Conservation (phyloP, 37 sponge, comb jelly and placozoan genomes). For the Aphrocallistes beatrix region DNA sequence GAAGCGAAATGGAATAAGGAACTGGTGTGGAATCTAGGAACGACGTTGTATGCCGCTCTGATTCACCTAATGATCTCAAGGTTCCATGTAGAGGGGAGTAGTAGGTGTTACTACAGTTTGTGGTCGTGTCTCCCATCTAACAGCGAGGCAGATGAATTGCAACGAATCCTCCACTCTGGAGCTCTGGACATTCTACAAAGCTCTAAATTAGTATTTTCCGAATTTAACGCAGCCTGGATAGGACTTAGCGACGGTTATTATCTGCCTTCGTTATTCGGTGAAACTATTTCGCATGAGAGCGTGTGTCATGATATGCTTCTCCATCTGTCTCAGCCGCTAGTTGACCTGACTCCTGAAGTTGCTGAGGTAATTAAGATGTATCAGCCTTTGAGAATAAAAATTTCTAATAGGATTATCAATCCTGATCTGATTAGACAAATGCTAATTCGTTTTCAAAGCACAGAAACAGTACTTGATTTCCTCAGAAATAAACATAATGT, state of each 20-base stretch:
- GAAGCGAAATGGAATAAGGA: constrained; percentile 55
- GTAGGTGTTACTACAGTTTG: neutral
- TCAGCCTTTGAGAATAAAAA: neutral
- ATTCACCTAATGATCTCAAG: neutral
- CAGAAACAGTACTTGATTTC: neutral
- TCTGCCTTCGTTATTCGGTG: neutral
- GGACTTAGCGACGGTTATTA: neutral
- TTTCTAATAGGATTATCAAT: neutral
- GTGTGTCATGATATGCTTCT: neutral
- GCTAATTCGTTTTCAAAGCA: neutral
- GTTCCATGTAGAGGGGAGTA: neutral
- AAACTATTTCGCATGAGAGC: neutral
- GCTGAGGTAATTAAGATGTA: neutral
- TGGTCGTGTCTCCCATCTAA: neutral
- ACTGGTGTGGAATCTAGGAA: constrained; percentile 26
- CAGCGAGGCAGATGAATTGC: neutral
- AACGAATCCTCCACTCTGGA: neutral
- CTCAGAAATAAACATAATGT: neutral
- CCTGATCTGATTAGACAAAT: neutral
- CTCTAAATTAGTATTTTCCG: neutral
- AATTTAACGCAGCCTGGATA: neutral
- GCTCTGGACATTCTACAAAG: neutral
- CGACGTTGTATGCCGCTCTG: constrained; percentile 35
- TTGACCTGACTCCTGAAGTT: neutral
- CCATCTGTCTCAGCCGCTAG: neutral